Evolutionary conservation across 2,888 invertebrate genomes (phyloP).

Genomic region (Drosophila emarginata): DNA sequence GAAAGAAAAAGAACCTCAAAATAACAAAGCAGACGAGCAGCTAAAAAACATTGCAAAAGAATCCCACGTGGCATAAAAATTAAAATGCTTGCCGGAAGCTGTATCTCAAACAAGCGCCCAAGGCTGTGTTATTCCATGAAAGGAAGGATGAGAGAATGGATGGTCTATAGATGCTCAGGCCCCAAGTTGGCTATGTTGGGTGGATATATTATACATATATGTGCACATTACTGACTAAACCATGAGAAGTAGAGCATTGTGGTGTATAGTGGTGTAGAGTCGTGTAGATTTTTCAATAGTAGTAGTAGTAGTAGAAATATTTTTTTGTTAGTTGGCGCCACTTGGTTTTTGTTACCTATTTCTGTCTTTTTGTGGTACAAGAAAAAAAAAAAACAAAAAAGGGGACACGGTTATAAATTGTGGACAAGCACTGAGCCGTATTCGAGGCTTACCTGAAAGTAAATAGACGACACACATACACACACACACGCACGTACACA

Average conservation of each 20-base stretch:
- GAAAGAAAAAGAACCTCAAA: conserved; percentile 10
- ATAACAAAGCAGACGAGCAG: conserved; percentile 23
- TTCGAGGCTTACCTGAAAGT: conserved; percentile 15
- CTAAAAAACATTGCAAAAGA: conserved; percentile 49
- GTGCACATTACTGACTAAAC: conserved; percentile 14
- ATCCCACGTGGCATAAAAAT: conserved; percentile 68
- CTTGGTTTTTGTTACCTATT: conserved; percentile 35
- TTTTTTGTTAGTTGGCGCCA: conserved; percentile 66
- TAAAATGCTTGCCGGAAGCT: conserved; percentile 76
- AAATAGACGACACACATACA: conserved; percentile 5
- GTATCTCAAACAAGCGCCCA: conserved; percentile 73
- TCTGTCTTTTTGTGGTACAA: background rate
- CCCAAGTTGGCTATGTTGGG: background rate
- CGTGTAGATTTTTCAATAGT: background rate
- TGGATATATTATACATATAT: background rate
- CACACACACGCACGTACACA: background rate
- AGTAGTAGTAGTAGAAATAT: conserved; percentile 44
- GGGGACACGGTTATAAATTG: conserved; percentile 36
- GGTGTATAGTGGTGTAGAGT: background rate
- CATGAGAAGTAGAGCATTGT: conserved; percentile 18
- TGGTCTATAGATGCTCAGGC: conserved; percentile 11
- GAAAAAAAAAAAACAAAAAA: background rate
- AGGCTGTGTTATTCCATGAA: conserved; percentile 60
- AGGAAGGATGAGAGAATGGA: background rate
- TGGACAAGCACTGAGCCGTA: conserved; percentile 13